These are phyloP conservation scores for Pangasius sanitwongsei DNA, from an alignment of 2,797 vertebrate genomes.

Conservation along the genomic window DNA sequence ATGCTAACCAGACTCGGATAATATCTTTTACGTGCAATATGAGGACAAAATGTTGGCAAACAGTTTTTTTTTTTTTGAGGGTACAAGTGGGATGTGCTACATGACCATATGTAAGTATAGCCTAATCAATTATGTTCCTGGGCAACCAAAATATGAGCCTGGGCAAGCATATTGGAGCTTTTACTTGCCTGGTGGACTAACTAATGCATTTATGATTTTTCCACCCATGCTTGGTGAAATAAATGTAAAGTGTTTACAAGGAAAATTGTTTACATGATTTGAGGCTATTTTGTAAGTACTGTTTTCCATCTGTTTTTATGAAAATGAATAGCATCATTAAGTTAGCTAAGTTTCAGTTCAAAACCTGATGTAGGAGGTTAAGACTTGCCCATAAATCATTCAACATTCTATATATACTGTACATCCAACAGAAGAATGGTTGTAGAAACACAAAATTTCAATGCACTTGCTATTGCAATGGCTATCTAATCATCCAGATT, in stretches of 20 bases:
- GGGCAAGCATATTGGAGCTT: not conserved
- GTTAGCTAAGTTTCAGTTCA: not conserved
- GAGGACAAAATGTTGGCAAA: not conserved
- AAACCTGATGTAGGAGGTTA: not conserved
- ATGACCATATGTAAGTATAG: not conserved
- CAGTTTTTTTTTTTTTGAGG: not conserved
- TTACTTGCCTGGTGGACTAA: not conserved
- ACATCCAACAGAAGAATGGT: not conserved
- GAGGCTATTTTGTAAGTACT: not conserved
- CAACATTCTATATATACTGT: not conserved
- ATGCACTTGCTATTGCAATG: not conserved
- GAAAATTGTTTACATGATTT: not conserved
- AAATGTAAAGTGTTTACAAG: not conserved
- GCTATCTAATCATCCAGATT: not conserved
- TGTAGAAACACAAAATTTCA: not conserved
- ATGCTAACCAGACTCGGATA: not conserved
- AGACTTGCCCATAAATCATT: not conserved
- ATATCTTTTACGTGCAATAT: not conserved
- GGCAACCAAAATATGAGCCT: not conserved
- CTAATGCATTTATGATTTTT: not conserved
- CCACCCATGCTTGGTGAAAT: not conserved
- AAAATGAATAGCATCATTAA: not conserved
- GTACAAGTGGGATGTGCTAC: not conserved
- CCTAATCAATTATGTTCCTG: not conserved
- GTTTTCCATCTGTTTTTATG: not conserved